Conservation (phyloP, 1,140 invertebrate species). For the Zaprionus inermis region DNA sequence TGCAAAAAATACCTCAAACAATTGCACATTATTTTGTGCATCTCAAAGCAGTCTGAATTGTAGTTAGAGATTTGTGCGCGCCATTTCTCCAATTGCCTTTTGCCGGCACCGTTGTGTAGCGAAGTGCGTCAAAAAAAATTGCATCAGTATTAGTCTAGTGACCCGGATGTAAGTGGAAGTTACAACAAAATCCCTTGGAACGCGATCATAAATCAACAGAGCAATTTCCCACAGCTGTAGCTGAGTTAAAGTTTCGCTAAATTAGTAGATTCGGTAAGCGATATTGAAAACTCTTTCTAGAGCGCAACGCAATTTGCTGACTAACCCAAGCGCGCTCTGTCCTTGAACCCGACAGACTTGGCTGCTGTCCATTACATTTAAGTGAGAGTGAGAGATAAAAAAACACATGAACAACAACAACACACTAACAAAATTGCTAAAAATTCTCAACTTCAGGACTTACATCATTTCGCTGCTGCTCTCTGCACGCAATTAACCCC, state of each 20-base stretch:
- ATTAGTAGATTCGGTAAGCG: constrained; percentile 38
- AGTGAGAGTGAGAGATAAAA: constrained; percentile 27
- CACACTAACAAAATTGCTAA: background rate
- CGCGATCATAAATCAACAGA: constrained; percentile 12
- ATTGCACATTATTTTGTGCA: background rate
- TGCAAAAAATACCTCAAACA: constrained; percentile 12
- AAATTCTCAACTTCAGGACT: constrained; percentile 10
- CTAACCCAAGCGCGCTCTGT: constrained; percentile 55
- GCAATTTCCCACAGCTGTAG: constrained; percentile 7
- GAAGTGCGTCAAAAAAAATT: constrained; percentile 49
- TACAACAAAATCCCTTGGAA: constrained; percentile 25
- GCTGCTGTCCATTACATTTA: constrained; percentile 62
- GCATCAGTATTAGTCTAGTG: constrained; percentile 62
- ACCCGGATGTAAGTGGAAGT: constrained; percentile 31
- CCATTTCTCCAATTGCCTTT: background rate
- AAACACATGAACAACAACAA: constrained; percentile 16
- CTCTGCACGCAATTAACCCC: constrained; percentile 16
- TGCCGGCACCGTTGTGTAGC: constrained; percentile 57
- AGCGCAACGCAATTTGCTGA: constrained; percentile 70
- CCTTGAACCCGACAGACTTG: constrained; percentile 74
- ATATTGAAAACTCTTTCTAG: constrained; percentile 30
- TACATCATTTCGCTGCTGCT: constrained; percentile 36
- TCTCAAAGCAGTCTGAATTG: background rate
- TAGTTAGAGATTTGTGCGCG: background rate
- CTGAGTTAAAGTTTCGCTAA: constrained; percentile 11